Evolutionary conservation across 1,140 invertebrate species (phyloP).

Genomic region (Heliconius melpomene): DNA sequence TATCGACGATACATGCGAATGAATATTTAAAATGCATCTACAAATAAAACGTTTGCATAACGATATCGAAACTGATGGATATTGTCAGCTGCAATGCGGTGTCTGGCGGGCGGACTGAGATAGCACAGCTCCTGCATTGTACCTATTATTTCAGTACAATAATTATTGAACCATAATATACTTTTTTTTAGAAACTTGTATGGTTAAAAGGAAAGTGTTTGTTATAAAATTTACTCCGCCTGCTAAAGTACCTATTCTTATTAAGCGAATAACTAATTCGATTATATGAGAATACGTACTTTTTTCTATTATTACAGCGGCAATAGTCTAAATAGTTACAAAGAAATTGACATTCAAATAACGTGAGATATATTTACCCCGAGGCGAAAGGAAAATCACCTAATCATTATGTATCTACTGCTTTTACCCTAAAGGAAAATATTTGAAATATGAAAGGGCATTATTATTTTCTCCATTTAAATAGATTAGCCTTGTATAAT

Average conservation of each 20-base stretch:
- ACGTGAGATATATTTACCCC: too few relatives aligned
- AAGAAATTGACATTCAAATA: too few relatives aligned
- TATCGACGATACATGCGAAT: background rate
- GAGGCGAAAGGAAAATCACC: too few relatives aligned
- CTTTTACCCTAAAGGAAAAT: background rate
- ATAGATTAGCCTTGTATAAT: background rate
- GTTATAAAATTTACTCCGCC: too few relatives aligned
- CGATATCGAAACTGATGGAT: slow-evolving; percentile 25
- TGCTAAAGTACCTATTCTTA: too few relatives aligned
- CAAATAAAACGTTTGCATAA: slow-evolving; percentile 20
- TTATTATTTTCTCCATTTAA: background rate
- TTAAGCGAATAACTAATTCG: too few relatives aligned
- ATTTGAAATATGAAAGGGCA: background rate
- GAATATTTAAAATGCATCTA: slow-evolving; percentile 4
- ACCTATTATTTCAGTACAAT: background rate
- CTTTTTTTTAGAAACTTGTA: too few relatives aligned
- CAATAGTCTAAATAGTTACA: too few relatives aligned
- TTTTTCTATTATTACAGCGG: too few relatives aligned
- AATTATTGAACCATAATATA: background rate
- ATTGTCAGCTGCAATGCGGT: slow-evolving; percentile 32
- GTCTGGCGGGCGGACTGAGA: slow-evolving; percentile 6
- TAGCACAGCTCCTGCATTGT: background rate
- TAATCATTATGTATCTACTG: too few relatives aligned
- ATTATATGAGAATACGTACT: too few relatives aligned
- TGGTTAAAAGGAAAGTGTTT: too few relatives aligned